Evolutionary conservation across 2,888 invertebrate genomes (phyloP), one percentile per base, ranked within the genome.

Genomic region (Chrysotoxum bicinctum): DNA sequence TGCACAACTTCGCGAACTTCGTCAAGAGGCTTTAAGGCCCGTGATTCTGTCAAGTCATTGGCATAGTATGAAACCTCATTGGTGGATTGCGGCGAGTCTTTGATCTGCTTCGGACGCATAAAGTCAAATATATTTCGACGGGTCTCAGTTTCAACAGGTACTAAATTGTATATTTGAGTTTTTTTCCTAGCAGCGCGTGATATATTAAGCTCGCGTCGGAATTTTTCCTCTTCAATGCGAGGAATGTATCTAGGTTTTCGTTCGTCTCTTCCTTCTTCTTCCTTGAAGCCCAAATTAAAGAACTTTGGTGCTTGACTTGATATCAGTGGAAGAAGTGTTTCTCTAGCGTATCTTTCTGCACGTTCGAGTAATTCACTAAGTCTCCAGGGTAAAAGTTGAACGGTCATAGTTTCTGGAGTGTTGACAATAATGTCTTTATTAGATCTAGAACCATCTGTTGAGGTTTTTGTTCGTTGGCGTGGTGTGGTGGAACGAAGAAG

Each of bases 331-430:
- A 96, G 90, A 2, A 96, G 92, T 0, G 96, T 96, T 90, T 96
- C 95, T 69, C 96, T 93, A 0, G 97, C 96, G 90, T 97, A 97
- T 62, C 95, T 93, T 89, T 97, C 97, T 0, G 97, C 97, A 88
- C 96, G 94, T 45, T 96, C 95, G 58, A 97, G 94, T 91, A 97
- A 94, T 5, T 95, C 95, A 0, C 96, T 96, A 2, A 97, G 91
- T 37, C 96, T 93, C 87, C 96, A 95, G 0, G 97, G 97, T 52
- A 97, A 92, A 89, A 96, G 94, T 90, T 97, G 97, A 0, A 97
- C 96, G 0, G 95, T 96, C 75, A 94, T 52, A 0, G 93, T 92
- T 88, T 93, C 82, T 2, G 81, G 69, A 10, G 40, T 66, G n/a
- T 66, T 70, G 0, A 93, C 91, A 0, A 92, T 92, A 3, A 60